phyloP scores from a whole-genome alignment of 2,888 invertebrate species.

The Bibio marci region DNA sequence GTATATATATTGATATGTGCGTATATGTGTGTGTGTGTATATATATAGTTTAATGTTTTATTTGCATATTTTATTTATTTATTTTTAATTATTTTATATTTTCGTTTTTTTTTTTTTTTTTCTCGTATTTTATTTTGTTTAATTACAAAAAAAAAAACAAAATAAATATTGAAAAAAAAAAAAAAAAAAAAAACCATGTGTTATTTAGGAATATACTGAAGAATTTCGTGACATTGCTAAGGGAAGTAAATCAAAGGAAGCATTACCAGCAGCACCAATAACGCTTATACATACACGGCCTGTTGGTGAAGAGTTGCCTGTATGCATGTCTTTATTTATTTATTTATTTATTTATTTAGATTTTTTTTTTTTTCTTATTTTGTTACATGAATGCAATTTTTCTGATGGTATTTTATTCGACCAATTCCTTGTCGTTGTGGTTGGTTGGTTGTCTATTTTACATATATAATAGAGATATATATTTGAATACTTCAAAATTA shows the following conservation, averaged over 20 bases:
- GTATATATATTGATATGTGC: background rate
- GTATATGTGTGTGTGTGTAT: conserved; percentile 7
- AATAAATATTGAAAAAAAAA: too few species aligned
- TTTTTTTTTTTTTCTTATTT: conserved; percentile 13
- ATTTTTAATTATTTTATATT: background rate
- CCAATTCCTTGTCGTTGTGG: too few species aligned
- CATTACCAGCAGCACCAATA: conserved; percentile 79
- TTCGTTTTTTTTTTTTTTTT: conserved; percentile 4
- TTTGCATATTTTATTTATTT: conserved; percentile 4
- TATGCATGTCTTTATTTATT: conserved; percentile 20
- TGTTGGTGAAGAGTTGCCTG: conserved; percentile 86
- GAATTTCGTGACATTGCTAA: conserved; percentile 94
- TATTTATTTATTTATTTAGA: conserved; percentile 17
- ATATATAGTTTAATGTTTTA: too few species aligned
- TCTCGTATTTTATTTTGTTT: conserved; percentile 8
- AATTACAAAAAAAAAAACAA: too few species aligned
- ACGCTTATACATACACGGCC: conserved; percentile 90
- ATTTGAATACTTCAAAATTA: too few species aligned
- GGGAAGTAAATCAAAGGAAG: conserved; percentile 77
- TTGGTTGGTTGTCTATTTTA: too few species aligned
- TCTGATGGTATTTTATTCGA: conserved; percentile 14
- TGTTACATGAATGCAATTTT: conserved; percentile 14
- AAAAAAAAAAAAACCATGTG: background rate
- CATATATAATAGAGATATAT: too few species aligned
- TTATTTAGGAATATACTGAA: conserved; percentile 79